These are phyloP conservation scores for Hemibagrus wyckioides DNA, from an alignment of 2,113 vertebrate species.

Conservation along the genomic window DNA sequence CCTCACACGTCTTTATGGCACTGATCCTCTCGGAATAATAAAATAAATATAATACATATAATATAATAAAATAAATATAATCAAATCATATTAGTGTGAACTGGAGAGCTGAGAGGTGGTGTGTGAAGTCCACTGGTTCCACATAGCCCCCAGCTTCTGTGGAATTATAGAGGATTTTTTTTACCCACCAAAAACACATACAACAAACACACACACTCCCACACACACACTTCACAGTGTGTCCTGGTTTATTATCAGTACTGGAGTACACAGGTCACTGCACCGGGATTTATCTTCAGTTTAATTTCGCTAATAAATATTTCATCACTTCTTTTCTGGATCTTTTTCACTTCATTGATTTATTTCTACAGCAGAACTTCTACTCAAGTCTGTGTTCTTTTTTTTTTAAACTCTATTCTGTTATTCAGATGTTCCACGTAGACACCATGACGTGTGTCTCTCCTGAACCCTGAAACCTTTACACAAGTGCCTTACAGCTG, in stretches of 20 bases:
- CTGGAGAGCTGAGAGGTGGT: neutral
- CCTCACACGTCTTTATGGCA: neutral
- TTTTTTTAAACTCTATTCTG: neutral
- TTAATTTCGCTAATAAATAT: neutral
- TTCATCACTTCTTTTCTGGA: no score
- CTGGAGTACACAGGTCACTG: neutral
- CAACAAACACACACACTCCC: no score
- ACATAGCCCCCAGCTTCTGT: no score
- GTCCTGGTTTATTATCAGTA: neutral
- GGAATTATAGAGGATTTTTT: no score
- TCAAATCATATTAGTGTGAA: no score
- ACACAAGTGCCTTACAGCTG: neutral
- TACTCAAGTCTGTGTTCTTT: neutral
- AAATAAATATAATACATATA: no score
- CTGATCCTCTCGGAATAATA: neutral
- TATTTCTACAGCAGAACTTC: neutral
- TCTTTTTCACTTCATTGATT: neutral
- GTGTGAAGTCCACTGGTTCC: neutral
- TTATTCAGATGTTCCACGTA: neutral
- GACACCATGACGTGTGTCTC: neutral
- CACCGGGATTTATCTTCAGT: neutral
- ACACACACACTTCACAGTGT: no score
- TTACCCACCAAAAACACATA: no score
- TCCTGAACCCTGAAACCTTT: slow-evolving; percentile 3
- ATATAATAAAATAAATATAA: no score